A percentile compares a stretch with the other conserved stretches of the same genome.
Conservation (phyloP, 2,888 invertebrate genomes). For the Drosophila rellima region DNA sequence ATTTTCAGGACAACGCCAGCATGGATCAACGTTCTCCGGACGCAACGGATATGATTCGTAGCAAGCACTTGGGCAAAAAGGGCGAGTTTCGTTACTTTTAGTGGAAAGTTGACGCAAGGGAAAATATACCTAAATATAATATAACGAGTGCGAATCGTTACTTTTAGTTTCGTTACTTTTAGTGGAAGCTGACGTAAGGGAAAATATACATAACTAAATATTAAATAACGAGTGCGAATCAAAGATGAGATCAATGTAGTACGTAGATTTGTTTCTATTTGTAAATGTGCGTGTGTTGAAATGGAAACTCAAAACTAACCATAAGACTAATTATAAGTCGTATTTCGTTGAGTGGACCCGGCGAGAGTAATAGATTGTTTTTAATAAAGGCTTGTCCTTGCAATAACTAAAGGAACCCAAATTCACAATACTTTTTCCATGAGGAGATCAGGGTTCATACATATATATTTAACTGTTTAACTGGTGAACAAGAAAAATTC, state of each 20-base stretch:
- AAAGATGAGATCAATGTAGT: slow-evolving; percentile 18
- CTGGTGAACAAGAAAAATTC: slow-evolving; percentile 65
- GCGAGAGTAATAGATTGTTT: slow-evolving; percentile 69
- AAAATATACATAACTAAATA: slow-evolving; percentile 31
- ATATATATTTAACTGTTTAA: slow-evolving; percentile 39
- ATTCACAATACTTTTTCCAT: background rate
- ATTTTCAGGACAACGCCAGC: slow-evolving; percentile 61
- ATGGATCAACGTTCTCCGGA: slow-evolving; percentile 87
- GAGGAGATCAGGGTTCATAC: background rate
- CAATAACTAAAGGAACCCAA: slow-evolving; percentile 64
- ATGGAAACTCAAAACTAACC: slow-evolving; percentile 63
- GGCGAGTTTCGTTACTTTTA: slow-evolving; percentile 97
- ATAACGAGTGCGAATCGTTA: slow-evolving; percentile 13
- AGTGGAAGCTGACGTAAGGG: slow-evolving; percentile 61
- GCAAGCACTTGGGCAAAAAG: slow-evolving; percentile 96
- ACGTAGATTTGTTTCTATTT: slow-evolving; percentile 49
- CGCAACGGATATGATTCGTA: slow-evolving; percentile 93
- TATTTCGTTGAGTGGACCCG: slow-evolving; percentile 50
- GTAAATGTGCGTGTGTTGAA: slow-evolving; percentile 38
- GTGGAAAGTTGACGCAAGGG: background rate
- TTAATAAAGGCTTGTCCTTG: slow-evolving; percentile 71
- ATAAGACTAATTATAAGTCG: slow-evolving; percentile 72
- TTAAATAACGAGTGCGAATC: slow-evolving; percentile 14
- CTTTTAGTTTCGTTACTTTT: slow-evolving; percentile 97
- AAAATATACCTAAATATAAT: slow-evolving; percentile 30